A percentile compares a stretch with the other conserved stretches of the same genome.
phyloP scores from a whole-genome alignment of 2,113 vertebrate genomes.

The Orthonyx spaldingii region DNA sequence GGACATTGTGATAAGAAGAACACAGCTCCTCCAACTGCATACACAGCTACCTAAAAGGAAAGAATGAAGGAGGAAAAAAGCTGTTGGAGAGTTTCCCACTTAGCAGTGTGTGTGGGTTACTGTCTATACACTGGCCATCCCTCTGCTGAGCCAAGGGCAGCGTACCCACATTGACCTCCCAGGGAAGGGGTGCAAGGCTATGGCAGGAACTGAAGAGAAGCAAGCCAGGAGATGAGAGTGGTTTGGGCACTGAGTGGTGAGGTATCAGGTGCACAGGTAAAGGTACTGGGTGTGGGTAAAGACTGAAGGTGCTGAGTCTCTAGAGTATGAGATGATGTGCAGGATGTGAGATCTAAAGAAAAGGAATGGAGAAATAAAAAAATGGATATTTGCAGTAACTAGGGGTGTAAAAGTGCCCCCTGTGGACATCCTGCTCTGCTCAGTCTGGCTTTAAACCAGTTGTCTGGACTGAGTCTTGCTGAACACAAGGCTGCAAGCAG shows the following conservation, averaged over 20 bases:
- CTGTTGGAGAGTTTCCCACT: not conserved
- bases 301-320: not conserved
- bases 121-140: not conserved
- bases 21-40: not conserved
- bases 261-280: not conserved
- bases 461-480: not conserved
- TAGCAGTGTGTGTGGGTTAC: not conserved
- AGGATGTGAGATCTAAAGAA: not conserved
- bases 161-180: rapidly evolving
- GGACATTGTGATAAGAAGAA: not conserved
- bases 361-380: not conserved
- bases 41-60: not conserved
- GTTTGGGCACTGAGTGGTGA: not conserved
- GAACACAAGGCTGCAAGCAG: not conserved
- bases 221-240: not conserved
- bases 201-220: not conserved
- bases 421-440: not conserved
- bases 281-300: not conserved
- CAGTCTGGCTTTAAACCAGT: not conserved
- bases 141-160: not conserved
- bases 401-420: not conserved
- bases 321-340: not conserved
- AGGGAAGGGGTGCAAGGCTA: not conserved
- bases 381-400: not conserved
- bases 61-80: not conserved